Evolutionary conservation across 2,888 invertebrate genomes (phyloP), one percentile per base, ranked within the genome.

Genomic region (Microdon myrmicae): DNA sequence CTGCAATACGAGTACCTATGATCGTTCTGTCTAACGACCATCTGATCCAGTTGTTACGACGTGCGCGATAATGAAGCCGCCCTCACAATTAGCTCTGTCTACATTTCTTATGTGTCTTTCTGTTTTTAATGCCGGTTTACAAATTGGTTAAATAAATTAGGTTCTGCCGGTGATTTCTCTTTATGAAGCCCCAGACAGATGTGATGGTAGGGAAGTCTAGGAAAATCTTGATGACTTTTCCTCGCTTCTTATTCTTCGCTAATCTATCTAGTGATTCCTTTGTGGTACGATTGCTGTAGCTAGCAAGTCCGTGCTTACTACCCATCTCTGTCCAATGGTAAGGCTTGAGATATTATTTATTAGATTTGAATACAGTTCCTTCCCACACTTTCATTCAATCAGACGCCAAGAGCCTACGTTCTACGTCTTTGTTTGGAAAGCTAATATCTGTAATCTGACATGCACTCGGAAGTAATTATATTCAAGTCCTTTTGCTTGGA

Each of bases 121-220:
- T 20, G 14, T 26, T 20, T 13, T 19, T 17, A 9, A n/a, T 25
- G 19, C 8, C n/a, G n/a, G n/a, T n/a, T n/a, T n/a, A 13, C 34
- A 34, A 51, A 51, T 51, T 49, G 37, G 35, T 49, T 56, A 26
- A 31, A 49, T 56, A 29, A 43, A 43, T 43, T n/a, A n/a, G n/a
- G n/a, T n/a, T 56, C 31, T 22, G 31, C 23, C 6, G 13, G n/a
- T 34, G 35, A 43, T 56, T 56, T 38, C 31, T 37, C 25, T 35
- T 48, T 55, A 28, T 39, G 28, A 22, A 16, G 16, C n/a, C 17
- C 6, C 5, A 20, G 6, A 6, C 3, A 19, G 7, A 16, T 5
- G 19, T 7, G 4, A 8, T 19, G 8, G 7, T 16, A 7, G 12
- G 28, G 19, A 10, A 43, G 13, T 22, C 7, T 13, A 12, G 16